phyloP scores from a whole-genome alignment of 2,888 invertebrate species.

The Allolobophora icterica region DNA sequence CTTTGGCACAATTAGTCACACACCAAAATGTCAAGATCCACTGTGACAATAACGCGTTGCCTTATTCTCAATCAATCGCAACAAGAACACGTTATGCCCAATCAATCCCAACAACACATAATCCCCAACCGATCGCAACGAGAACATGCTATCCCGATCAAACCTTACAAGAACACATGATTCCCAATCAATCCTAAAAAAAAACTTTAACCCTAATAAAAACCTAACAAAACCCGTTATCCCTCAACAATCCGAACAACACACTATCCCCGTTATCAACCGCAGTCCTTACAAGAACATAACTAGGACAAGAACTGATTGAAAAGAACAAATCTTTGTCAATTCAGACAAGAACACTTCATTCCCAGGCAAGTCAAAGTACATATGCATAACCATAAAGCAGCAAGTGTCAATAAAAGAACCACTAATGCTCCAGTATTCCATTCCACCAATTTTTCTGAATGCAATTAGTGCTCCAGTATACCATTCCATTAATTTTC shows the following conservation, averaged over 20 bases:
- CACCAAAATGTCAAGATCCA: not conserved
- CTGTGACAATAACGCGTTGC: not conserved
- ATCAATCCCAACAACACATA: not conserved
- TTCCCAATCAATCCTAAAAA: not conserved
- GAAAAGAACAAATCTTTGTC: not conserved
- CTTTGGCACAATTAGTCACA: not conserved
- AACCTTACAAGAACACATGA: not conserved
- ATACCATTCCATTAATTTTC: not conserved
- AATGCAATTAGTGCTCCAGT: too few species aligned
- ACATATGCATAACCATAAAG: not conserved
- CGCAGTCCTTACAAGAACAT: not conserved
- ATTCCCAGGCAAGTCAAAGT: not conserved
- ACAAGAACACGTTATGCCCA: not conserved
- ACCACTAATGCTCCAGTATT: too few species aligned
- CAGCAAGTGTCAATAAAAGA: not conserved
- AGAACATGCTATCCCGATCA: not conserved
- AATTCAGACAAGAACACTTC: not conserved
- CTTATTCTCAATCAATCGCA: not conserved
- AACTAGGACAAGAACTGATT: not conserved
- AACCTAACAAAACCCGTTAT: too few species aligned
- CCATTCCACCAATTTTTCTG: too few species aligned
- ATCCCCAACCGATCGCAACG: not conserved
- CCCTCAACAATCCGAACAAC: too few species aligned
- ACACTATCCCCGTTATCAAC: not conserved
- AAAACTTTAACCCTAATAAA: not conserved